Evolutionary conservation across 2,888 invertebrate genomes (phyloP).

Genomic region (Macrosoma leucophasiata): DNA sequence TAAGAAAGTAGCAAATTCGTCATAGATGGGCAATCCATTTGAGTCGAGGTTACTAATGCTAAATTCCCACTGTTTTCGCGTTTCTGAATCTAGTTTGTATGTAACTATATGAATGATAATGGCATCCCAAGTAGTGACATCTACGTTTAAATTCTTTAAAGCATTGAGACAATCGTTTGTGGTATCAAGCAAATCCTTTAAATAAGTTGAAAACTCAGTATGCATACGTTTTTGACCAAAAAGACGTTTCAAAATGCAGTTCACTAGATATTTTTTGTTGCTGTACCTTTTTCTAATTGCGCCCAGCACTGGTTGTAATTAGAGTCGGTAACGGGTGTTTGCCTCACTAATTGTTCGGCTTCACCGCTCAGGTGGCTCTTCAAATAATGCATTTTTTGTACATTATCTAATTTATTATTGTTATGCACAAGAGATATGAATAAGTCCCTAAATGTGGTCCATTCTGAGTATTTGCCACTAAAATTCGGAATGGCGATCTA

Average conservation of each 20-base stretch:
- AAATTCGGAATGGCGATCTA: slow-evolving; percentile 21
- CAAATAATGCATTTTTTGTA: slow-evolving; percentile 26
- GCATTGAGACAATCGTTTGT: too few species aligned
- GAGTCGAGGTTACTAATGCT: too few species aligned
- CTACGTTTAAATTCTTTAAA: too few species aligned
- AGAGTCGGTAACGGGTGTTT: slow-evolving; percentile 17
- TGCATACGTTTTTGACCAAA: too few species aligned
- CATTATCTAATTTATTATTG: slow-evolving; percentile 17
- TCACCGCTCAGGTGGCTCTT: slow-evolving; percentile 22
- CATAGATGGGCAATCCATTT: too few species aligned
- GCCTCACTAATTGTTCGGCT: slow-evolving; percentile 24
- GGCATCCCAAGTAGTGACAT: too few species aligned
- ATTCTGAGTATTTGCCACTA: slow-evolving; percentile 22
- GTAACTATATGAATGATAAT: too few species aligned
- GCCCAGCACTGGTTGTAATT: slow-evolving; percentile 25
- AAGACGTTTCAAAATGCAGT: slow-evolving; percentile 5
- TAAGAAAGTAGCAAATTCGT: too few species aligned
- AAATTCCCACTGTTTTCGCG: too few species aligned
- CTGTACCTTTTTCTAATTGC: slow-evolving; percentile 20
- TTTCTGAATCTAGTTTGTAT: too few species aligned
- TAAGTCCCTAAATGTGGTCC: slow-evolving; percentile 22
- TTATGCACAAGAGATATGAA: slow-evolving; percentile 22
- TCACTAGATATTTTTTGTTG: slow-evolving; percentile 23
- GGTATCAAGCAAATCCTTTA: too few species aligned
- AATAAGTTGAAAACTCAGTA: too few species aligned